Evolutionary conservation across 2,797 vertebrate genomes (phyloP), one percentile per base, ranked within the genome.

Genomic region (Ceryle rudis): DNA sequence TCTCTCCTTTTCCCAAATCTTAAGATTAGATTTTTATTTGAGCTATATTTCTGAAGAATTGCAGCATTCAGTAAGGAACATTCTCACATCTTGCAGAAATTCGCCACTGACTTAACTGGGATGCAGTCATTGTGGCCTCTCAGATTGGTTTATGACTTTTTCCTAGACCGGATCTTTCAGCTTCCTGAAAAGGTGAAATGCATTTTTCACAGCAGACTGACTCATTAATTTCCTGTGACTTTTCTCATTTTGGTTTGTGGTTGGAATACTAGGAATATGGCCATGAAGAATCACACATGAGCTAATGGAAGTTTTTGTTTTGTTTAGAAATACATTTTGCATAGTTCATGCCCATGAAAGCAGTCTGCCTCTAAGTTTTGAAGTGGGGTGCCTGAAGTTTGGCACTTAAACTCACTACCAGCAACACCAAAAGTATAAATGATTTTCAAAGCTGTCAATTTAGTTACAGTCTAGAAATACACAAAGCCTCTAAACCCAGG

Each of bases 21-120:
- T 74, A 81, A 47, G 33, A 72, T 54, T 74, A 69, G n/a, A 54
- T 81, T 90, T 95, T 91, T 84, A 88, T 79, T 91, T 94, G 66
- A 54, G 77, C 42, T 67, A 62, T 47, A 61, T 84, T 94, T 94
- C 66, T 90, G 77, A 95, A 81, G 3, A 41, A 81, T 31, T 7
- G 9, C 28, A 84, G 44, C 31, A 35, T 44, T 95, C 35, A 79
- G 25, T 21, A 88, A 90, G 14, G 61, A 85, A 91, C 19, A 65
- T 9, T 10, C 29, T 29, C 23, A 4, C n/a, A 55, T 26, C 29
- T 46, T 72, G 28, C 42, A 90, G 57, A 73, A 83, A 79, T 62
- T 62, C 1, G 3, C 26, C 35, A 66, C 80, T 3, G 91, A 90
- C 15, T 61, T 72, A 60, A 87, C 5, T 47, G 42, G n/a, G 57